Percentiles rank a stretch among this genome's conserved stretches.
Evolutionary conservation across 2,888 invertebrate species (phyloP).

Genomic region (Strigamia crassipes): DNA sequence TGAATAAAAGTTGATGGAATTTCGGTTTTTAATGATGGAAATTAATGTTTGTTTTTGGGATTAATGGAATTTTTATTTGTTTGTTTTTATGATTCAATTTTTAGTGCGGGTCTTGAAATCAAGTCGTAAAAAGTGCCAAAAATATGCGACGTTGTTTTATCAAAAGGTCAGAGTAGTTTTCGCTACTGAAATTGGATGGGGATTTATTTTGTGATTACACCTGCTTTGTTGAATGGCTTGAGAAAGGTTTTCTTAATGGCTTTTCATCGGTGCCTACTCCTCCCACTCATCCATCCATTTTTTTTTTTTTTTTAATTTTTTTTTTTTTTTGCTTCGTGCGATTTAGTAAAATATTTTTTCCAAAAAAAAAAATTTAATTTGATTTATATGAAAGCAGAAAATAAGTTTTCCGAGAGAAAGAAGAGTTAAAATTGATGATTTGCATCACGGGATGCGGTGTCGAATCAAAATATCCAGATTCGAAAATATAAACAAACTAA

Average conservation of each 20-base stretch:
- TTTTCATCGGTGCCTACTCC: conserved; percentile 6
- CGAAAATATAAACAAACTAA: not conserved
- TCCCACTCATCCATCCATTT: not conserved
- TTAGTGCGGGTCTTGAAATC: not conserved
- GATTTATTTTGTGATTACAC: conserved; percentile 32
- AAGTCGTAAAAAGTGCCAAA: not conserved
- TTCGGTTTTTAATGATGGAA: no score
- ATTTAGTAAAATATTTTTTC: no score
- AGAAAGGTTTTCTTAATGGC: conserved; percentile 20
- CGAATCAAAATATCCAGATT: not conserved
- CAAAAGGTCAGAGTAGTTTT: conserved; percentile 22
- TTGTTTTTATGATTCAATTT: not conserved
- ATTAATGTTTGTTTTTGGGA: not conserved
- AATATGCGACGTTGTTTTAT: not conserved
- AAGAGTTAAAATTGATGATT: not conserved
- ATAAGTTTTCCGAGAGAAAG: not conserved
- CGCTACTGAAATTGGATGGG: conserved; percentile 13
- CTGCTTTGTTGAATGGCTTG: not conserved
- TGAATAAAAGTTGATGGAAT: no score
- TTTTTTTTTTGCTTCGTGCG: not conserved
- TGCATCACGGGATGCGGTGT: not conserved
- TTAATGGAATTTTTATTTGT: not conserved
- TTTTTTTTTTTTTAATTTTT: not conserved
- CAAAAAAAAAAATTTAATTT: not conserved
- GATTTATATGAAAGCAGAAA: not conserved